These are phyloP conservation scores for Turdus rufiventris DNA, from an alignment of 2,113 vertebrate genomes.

Conservation along the genomic window DNA sequence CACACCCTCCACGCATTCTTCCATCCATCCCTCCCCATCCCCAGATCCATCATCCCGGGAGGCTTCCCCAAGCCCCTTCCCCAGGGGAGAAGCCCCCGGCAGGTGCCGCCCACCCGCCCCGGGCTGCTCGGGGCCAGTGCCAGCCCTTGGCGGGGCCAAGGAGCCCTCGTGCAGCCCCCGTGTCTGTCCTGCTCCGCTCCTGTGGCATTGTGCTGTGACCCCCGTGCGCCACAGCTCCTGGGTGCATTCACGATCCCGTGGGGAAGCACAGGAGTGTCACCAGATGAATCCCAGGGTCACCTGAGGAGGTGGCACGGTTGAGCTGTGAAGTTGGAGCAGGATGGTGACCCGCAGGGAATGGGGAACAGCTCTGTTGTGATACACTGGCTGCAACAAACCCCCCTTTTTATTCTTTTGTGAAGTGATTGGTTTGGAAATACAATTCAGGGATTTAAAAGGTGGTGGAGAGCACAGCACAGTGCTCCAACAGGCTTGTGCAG, in stretches of 20 bases:
- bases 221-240: rapidly evolving
- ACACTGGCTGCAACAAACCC: background rate
- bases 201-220: background rate
- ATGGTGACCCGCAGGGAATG: rapidly evolving
- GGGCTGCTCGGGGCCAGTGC: background rate
- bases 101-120: rapidly evolving
- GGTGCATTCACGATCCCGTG: rapidly evolving
- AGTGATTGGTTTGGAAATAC: background rate
- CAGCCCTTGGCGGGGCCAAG: background rate
- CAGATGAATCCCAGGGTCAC: background rate
- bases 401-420: rapidly evolving
- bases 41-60: background rate
- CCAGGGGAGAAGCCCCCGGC: background rate
- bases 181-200: background rate
- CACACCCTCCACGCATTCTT: rapidly evolving
- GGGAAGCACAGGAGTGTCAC: background rate
- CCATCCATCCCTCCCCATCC: rapidly evolving
- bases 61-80: background rate
- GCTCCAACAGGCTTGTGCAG: no score
- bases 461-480: rapidly evolving
- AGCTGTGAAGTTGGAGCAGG: background rate
- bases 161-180: background rate
- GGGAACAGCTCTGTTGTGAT: background rate
- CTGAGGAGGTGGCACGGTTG: rapidly evolving
- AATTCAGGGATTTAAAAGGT: background rate